phyloP scores from a whole-genome alignment of 2,888 invertebrate genomes.

The Perizoma flavofasciatum region DNA sequence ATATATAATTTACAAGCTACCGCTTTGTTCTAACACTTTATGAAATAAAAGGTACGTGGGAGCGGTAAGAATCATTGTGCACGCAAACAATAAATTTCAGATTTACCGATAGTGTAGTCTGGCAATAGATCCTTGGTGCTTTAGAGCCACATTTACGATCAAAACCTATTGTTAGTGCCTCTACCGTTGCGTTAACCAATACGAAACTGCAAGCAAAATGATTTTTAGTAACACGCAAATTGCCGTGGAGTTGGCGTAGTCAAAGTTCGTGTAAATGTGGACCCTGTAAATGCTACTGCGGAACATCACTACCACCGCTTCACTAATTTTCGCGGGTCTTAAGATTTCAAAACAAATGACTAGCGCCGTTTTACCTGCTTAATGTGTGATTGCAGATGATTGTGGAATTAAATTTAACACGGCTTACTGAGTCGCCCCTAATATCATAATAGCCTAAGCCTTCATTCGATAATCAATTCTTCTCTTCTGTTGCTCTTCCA shows the following conservation, averaged over 20 bases:
- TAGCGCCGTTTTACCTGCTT: not conserved
- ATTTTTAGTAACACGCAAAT: no score
- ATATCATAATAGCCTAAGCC: slow-evolving; percentile 15
- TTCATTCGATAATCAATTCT: no score
- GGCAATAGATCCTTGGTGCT: slow-evolving; percentile 48
- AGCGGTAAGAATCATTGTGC: slow-evolving; percentile 64
- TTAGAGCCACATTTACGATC: slow-evolving; percentile 5
- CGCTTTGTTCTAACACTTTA: slow-evolving; percentile 35
- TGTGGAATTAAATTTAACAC: slow-evolving; percentile 10
- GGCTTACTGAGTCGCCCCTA: slow-evolving; percentile 19
- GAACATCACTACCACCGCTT: no score
- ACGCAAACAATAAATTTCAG: slow-evolving; percentile 66
- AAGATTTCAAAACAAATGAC: no score
- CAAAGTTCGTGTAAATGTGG: no score
- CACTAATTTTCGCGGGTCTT: no score
- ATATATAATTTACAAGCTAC: slow-evolving; percentile 22
- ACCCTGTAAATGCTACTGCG: no score
- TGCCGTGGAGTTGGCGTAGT: no score
- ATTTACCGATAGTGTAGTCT: slow-evolving; percentile 53
- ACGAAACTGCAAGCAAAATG: no score
- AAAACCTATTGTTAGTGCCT: slow-evolving; percentile 1
- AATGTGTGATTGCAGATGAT: slow-evolving; percentile 4
- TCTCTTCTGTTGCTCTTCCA: no score
- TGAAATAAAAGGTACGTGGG: slow-evolving; percentile 60
- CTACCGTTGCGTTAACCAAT: not conserved